These are phyloP conservation scores for Protobothrops flavoviridis DNA, from an alignment of 2,113 vertebrate genomes.

Conservation along the genomic window DNA sequence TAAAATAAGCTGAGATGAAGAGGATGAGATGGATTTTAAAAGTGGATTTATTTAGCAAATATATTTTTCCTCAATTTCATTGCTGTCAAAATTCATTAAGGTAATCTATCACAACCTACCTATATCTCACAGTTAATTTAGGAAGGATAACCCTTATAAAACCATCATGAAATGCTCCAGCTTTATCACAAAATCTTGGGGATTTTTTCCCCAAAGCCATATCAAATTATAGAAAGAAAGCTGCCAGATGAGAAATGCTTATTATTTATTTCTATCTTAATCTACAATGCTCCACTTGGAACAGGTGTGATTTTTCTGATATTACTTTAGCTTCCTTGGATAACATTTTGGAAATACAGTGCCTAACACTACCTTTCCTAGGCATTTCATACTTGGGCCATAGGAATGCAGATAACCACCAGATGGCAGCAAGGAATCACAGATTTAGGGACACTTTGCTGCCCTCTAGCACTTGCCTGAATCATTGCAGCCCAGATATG, in stretches of 20 bases:
- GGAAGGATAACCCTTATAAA: background rate
- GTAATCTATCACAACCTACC: background rate
- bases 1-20: slow-evolving; percentile 11
- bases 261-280: slow-evolving; percentile 10
- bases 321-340: slow-evolving; percentile 1
- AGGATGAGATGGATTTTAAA: slow-evolving; percentile 23
- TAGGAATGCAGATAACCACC: background rate
- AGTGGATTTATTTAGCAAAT: slow-evolving; percentile 17
- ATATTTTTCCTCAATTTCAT: slow-evolving; percentile 12
- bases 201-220: background rate
- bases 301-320: background rate
- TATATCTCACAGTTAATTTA: slow-evolving; percentile 11
- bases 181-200: slow-evolving; percentile 9
- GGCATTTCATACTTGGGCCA: background rate
- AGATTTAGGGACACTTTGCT: background rate
- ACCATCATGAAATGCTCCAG: slow-evolving; percentile 4
- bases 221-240: slow-evolving; percentile 2
- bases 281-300: background rate
- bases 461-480: background rate
- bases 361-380: background rate
- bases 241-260: background rate
- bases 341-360: background rate
- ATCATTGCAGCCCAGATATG: background rate
- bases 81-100: slow-evolving; percentile 29
- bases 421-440: background rate